Evolutionary conservation across 2,113 vertebrate species (phyloP), one percentile per base, ranked within the genome.

Genomic region (Gopherus flavomarginatus): DNA sequence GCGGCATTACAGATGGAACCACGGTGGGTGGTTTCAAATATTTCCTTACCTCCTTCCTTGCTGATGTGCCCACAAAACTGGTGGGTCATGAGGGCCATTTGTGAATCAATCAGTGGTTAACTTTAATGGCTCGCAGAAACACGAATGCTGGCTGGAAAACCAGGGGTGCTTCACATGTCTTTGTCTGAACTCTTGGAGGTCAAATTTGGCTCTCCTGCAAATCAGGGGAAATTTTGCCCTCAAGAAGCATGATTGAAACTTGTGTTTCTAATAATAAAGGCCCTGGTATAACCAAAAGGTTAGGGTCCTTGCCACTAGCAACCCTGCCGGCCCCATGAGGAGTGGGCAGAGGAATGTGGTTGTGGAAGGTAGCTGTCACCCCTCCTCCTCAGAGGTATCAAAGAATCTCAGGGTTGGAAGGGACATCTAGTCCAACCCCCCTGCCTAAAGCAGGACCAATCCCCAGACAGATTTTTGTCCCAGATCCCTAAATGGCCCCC

Each of bases 151-250:
- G 8, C 5, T 6, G 57, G 13, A 47, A 62, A 27, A 52, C 75
- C 75, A 14, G 24, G 38, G 22, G 75, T 12, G 22, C 5, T 27
- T n/a, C 16, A 49, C 3, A n/a, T 54, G 54, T n/a, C 59, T 26
- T n/a, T 53, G 4, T 4, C 0, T 0, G 3, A 8, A 31, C 79
- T 11, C 17, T 22, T 85, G 9, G 17, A 1, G 31, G 79, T 8
- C 29, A 83, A 0, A 62, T 72, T 5, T n/a, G 11, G 47, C 59
- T 17, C 8, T 1, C 3, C 0, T 2, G 10, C 65, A 27, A 35
- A 47, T 62, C 53, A 22, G 2, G 4, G 79, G 1, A 1, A 5
- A 11, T 7, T 81, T 81, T n/a, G 49, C 56, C 5, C 84, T 57
- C 35, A 16, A 17, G 11, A 42, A 14, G 53, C 44, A 6, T 50